A percentile compares a stretch with the other conserved stretches of the same genome.
These are phyloP conservation scores for Ceratothoa steindachneri DNA, from an alignment of 2,888 invertebrate genomes.

Conservation along the genomic window DNA sequence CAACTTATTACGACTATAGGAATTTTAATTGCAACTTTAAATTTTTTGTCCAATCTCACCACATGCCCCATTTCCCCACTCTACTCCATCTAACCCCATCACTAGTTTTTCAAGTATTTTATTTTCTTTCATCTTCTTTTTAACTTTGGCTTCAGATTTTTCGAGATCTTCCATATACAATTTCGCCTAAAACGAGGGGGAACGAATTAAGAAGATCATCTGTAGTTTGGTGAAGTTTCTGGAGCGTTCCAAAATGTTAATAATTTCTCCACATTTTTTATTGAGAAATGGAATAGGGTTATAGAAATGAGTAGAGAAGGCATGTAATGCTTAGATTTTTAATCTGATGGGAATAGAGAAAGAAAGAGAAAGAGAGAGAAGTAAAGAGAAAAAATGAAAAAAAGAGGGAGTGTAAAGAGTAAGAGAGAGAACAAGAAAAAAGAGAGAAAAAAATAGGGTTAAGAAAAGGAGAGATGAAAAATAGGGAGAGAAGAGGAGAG, in stretches of 20 bases:
- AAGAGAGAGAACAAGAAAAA: background rate
- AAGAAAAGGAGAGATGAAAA: too few species aligned
- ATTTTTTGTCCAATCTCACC: background rate
- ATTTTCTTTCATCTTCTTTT: too few species aligned
- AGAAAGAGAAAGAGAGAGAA: background rate
- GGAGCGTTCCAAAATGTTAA: background rate
- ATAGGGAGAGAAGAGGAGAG: too few species aligned
- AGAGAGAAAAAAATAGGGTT: too few species aligned
- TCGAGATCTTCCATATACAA: background rate
- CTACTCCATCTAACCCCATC: too few species aligned
- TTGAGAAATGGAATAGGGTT: too few species aligned
- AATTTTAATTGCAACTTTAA: constrained; percentile 1
- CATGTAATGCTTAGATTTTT: too few species aligned
- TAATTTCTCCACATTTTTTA: too few species aligned
- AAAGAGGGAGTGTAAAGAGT: background rate
- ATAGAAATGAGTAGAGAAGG: too few species aligned
- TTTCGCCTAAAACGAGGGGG: background rate
- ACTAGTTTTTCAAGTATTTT: too few species aligned
- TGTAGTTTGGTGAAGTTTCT: background rate
- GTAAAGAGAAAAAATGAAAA: background rate
- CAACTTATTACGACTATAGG: constrained; percentile 8
- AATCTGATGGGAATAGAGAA: too few species aligned
- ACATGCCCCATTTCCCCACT: background rate
- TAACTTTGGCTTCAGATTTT: background rate
- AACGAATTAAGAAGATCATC: background rate